Evolutionary conservation across 2,113 vertebrate genomes (phyloP).

Genomic region (pig (Sus scrofa)): T2T-Sscrofa CM000830.6:125892501-125893000

Average conservation of each 20-base stretch:
- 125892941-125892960: background rate
- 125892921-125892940: background rate
- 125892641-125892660: background rate
- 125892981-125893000: background rate
- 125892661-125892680: background rate
- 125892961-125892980: background rate
- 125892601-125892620: background rate
- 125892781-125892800: background rate
- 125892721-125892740: background rate
- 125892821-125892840: background rate
- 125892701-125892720: background rate
- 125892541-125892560: background rate
- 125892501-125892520: slow-evolving; percentile 23
- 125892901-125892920: background rate
- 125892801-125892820: background rate
- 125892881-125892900: background rate
- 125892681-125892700: background rate
- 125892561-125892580: background rate
- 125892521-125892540: background rate
- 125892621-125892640: background rate
- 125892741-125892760: background rate
- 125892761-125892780: background rate
- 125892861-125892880: background rate
- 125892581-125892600: background rate
- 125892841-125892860: background rate